These are phyloP conservation scores for Zosterops lateralis DNA, from an alignment of 2,113 vertebrate genomes.

Conservation along the genomic window DNA sequence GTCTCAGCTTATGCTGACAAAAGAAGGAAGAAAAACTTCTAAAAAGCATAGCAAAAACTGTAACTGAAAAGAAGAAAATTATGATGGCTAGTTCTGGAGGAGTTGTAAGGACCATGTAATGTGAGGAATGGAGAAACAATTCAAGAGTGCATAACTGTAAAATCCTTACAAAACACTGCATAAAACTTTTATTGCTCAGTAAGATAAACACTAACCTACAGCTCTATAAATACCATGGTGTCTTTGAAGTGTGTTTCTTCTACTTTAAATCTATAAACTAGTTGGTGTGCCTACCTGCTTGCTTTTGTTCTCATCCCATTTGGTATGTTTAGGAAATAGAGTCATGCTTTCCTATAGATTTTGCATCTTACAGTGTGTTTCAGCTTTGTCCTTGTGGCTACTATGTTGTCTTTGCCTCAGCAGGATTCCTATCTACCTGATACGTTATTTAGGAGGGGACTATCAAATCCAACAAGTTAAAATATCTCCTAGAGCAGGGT, in stretches of 20 bases:
- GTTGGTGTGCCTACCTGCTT: neutral
- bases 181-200: neutral
- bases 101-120: neutral
- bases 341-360: neutral
- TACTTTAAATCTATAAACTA: neutral
- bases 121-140: neutral
- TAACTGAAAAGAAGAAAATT: neutral
- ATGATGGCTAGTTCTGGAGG: neutral
- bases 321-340: neutral
- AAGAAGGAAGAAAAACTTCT: neutral
- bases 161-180: neutral
- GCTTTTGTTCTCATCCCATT: neutral
- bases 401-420: neutral
- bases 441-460: neutral
- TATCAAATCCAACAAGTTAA: neutral
- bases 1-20: slow-evolving; percentile 51
- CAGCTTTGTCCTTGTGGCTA: neutral
- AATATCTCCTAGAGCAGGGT: neutral
- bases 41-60: slow-evolving; percentile 42
- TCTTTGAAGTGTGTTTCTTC: neutral
- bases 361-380: neutral
- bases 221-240: neutral
- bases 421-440: neutral
- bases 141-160: neutral
- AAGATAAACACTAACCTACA: neutral